phyloP scores from a whole-genome alignment of 2,888 invertebrate species.

The Noctua comes region DNA sequence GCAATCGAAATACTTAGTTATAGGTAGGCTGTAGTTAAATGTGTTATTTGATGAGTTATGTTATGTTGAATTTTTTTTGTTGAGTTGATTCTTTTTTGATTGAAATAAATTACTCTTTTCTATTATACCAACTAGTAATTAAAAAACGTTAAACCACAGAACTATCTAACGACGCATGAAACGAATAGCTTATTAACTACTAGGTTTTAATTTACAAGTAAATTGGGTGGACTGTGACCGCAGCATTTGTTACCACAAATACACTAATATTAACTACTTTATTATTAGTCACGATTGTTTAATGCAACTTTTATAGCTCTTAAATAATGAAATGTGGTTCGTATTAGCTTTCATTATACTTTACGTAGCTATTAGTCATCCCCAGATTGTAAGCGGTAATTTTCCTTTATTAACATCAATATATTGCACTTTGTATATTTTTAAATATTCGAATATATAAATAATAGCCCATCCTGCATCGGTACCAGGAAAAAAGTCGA shows the following conservation, averaged over 20 bases:
- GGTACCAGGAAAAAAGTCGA: too few relatives aligned
- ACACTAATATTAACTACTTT: background rate
- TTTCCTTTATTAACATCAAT: background rate
- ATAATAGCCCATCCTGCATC: too few relatives aligned
- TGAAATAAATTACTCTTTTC: background rate
- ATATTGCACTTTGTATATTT: background rate
- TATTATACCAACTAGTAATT: background rate
- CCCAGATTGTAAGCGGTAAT: background rate
- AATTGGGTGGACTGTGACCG: constrained; percentile 17
- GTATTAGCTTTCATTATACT: background rate
- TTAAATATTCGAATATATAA: too few relatives aligned
- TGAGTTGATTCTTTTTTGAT: background rate
- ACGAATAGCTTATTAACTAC: constrained; percentile 27
- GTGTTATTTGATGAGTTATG: background rate
- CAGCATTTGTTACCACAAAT: constrained; percentile 20
- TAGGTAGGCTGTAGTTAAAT: background rate
- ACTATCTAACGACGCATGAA: background rate
- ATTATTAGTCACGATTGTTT: background rate
- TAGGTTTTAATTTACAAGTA: constrained; percentile 38
- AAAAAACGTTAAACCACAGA: constrained; percentile 4
- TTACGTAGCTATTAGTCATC: background rate
- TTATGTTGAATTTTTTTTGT: background rate
- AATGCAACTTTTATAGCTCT: background rate
- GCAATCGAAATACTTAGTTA: background rate
- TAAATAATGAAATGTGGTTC: background rate